Evolutionary conservation across 2,888 invertebrate species (phyloP).

Genomic region (Gastracanthus pulcherrimus): DNA sequence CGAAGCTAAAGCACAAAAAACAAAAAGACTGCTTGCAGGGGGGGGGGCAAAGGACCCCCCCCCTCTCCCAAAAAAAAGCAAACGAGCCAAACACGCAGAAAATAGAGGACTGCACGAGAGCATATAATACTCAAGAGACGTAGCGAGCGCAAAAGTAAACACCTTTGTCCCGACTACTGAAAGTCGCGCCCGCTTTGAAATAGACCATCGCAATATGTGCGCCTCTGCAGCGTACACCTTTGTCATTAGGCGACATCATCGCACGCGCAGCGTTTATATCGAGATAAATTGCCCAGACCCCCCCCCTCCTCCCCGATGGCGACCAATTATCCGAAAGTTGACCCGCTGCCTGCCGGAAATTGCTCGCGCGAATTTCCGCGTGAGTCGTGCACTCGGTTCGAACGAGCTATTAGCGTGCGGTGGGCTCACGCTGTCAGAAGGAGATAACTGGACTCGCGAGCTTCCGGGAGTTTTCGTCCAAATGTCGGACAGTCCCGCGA

Average conservation of each 20-base stretch:
- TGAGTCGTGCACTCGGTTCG: background rate
- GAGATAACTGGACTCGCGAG: background rate
- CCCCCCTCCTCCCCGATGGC: too few species aligned
- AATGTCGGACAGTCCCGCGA: background rate
- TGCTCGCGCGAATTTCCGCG: conserved; percentile 41
- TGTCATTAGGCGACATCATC: background rate
- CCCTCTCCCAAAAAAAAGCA: background rate
- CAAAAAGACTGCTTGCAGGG: background rate
- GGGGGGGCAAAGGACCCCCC: too few species aligned
- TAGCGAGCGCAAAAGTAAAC: background rate
- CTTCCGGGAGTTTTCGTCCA: background rate
- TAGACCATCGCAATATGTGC: too few species aligned
- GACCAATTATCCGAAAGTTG: conserved; percentile 34
- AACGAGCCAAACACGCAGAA: background rate
- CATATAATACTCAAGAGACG: too few species aligned
- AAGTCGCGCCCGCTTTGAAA: background rate
- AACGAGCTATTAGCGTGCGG: conserved; percentile 24
- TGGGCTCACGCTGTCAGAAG: background rate
- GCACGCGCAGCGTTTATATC: background rate
- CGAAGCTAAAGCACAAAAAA: background rate
- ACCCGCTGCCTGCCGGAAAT: conserved; percentile 44
- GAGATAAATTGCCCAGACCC: conserved; percentile 16
- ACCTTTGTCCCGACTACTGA: background rate
- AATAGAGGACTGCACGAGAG: background rate
- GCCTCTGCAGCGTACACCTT: too few species aligned